These are phyloP conservation scores for Morus bassanus DNA, from an alignment of 2,797 vertebrate genomes.

Conservation along the genomic window DNA sequence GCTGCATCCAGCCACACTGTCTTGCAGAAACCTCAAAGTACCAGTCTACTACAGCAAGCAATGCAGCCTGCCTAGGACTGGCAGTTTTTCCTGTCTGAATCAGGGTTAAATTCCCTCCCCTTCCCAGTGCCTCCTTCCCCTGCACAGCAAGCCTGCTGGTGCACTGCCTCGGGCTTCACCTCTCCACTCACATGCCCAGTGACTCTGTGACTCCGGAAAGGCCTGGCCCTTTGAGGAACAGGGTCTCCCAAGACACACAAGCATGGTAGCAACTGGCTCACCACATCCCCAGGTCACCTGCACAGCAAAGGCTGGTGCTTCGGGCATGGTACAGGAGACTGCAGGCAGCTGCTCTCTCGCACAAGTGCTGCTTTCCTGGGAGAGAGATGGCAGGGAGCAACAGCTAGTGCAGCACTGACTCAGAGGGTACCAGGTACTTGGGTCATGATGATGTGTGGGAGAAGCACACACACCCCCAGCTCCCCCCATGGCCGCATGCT, in stretches of 20 bases:
- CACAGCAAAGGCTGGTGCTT: background rate
- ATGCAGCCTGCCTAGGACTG: background rate
- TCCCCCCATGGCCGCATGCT: accelerated
- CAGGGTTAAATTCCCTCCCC: background rate
- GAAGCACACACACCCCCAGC: background rate
- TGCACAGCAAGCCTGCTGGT: background rate
- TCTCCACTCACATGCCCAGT: background rate
- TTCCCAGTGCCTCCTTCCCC: background rate
- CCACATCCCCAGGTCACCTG: no score
- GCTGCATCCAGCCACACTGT: background rate
- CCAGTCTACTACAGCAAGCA: background rate
- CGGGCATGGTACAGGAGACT: accelerated
- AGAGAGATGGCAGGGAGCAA: background rate
- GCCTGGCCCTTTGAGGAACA: background rate
- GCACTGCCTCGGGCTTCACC: background rate
- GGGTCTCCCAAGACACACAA: background rate
- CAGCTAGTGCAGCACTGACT: accelerated
- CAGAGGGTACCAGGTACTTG: accelerated
- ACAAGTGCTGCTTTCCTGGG: background rate
- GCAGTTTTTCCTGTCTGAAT: background rate
- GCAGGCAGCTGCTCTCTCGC: background rate
- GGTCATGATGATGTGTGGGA: background rate
- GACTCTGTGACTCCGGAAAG: background rate
- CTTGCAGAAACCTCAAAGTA: background rate
- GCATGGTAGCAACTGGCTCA: background rate